Conservation (phyloP, 2,888 invertebrate species). For the Drosophila putrida region DNA sequence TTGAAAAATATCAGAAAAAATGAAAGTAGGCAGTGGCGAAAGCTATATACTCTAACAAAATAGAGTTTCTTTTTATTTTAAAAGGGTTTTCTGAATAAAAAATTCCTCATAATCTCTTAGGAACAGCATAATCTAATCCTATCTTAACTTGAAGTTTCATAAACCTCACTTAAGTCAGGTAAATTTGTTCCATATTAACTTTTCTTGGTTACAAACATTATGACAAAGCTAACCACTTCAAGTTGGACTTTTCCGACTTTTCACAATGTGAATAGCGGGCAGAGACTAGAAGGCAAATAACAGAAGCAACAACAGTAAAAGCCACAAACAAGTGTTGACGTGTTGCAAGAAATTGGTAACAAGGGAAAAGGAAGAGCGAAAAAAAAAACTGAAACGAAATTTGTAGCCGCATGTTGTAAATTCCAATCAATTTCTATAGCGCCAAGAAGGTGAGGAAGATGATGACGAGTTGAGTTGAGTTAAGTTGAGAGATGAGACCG, state of each 20-base stretch:
- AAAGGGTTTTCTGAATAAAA: too few relatives aligned
- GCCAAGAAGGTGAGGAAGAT: slow-evolving; percentile 38
- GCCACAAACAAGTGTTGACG: slow-evolving; percentile 67
- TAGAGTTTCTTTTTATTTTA: background rate
- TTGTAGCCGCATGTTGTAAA: slow-evolving; percentile 68
- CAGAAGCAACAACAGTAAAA: slow-evolving; percentile 40
- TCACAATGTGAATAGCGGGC: slow-evolving; percentile 12
- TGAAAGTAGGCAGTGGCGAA: background rate
- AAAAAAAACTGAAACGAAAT: slow-evolving; percentile 23
- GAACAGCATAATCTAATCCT: background rate
- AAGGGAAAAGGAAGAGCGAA: slow-evolving; percentile 4
- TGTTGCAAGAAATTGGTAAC: slow-evolving; percentile 36
- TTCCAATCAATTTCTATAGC: slow-evolving; percentile 82
- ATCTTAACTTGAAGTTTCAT: background rate
- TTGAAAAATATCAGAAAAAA: slow-evolving; percentile 2
- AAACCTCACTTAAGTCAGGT: background rate
- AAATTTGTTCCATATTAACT: background rate
- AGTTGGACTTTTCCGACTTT: slow-evolving; percentile 30
- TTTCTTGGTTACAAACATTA: background rate
- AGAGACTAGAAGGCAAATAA: slow-evolving; percentile 41
- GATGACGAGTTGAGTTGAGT: slow-evolving; percentile 32
- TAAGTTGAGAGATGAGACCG: slow-evolving; percentile 39
- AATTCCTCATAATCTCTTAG: background rate
- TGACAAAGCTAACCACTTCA: background rate
- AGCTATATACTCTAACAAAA: slow-evolving; percentile 20